Evolutionary conservation across 2,113 vertebrate genomes (phyloP), one percentile per base, ranked within the genome.

Genomic region (Mesoclemmys tuberculata): DNA sequence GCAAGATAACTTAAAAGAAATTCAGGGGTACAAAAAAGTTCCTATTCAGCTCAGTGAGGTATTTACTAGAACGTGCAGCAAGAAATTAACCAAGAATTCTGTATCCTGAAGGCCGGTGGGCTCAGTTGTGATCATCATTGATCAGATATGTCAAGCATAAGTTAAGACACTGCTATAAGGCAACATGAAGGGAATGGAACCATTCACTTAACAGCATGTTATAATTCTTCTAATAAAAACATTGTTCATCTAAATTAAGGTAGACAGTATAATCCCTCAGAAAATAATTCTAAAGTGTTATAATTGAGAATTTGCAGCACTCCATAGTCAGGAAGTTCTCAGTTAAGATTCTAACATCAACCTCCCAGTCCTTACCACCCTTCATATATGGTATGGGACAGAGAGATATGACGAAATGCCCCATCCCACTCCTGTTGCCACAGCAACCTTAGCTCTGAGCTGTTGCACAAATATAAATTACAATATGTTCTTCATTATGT

Each of bases 401-500:
- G 4, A 68, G 35, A 68, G 64, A 68, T 68, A 68, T 68, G 35
- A 68, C 64, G 38, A 68, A 68, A 35, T 68, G 35, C 64, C n/a
- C 64, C 64, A 19, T 68, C 35, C 64, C 64, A 21, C 35, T 68
- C 18, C 18, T 91, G 44, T 91, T 85, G 54, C 51, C 35, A 5
- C 8, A 55, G 74, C 55, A 86, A 46, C 10, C 0, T 68, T 0
- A 82, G 68, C 64, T 86, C 13, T 0, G 52, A 31, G 3, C 26
- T 91, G 35, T 92, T 92, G 85, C 52, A 71, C 1, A 0, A 77
- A 29, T 61, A 61, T 1, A 0, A 77, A 27, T 84, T 93, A 26
- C 18, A 8, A n/a, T 86, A 41, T 19, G 22, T 2, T 71, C 12
- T 80, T 54, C 31, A 3, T 46, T 90, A 19, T 41, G 79, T 64